Evolutionary conservation across 2,113 vertebrate genomes (phyloP).

Genomic region (Numenius arquata): DNA sequence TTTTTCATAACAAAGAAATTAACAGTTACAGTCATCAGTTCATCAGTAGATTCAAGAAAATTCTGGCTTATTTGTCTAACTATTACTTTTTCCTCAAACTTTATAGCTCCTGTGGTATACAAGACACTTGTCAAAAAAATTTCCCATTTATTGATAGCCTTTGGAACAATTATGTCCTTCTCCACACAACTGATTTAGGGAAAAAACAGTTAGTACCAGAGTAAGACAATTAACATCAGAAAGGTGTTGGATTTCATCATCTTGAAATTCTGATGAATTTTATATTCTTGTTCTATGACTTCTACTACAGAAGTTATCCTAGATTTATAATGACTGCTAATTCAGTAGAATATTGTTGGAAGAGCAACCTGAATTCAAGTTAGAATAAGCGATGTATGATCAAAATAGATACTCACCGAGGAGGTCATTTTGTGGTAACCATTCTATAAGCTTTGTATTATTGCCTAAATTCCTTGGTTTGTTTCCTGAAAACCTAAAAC

Average conservation of each 20-base stretch:
- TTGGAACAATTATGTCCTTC: not conserved
- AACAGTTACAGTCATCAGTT: not conserved
- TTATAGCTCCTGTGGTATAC: not conserved
- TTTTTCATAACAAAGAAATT: not conserved
- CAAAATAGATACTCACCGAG: slow-evolving; percentile 80
- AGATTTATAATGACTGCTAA: not conserved
- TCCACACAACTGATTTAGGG: not conserved
- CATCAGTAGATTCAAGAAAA: not conserved
- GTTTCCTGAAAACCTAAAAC: slow-evolving; percentile 90
- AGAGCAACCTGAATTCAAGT: not conserved
- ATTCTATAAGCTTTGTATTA: slow-evolving; percentile 96
- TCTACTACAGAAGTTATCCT: not conserved
- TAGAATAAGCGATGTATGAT: not conserved
- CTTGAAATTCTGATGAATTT: not conserved
- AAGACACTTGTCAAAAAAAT: no score
- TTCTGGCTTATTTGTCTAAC: not conserved
- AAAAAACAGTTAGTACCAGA: not conserved
- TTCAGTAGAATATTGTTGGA: not conserved
- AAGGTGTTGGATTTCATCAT: not conserved
- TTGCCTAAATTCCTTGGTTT: slow-evolving; percentile 92
- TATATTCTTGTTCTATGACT: not conserved
- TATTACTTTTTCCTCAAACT: not conserved
- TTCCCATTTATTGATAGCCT: not conserved
- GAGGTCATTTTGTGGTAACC: slow-evolving; percentile 97
- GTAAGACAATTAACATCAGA: not conserved